Base-by-base conservation (phyloP, 2,797 vertebrate species). In the Macropus fuliginosus region DNA sequence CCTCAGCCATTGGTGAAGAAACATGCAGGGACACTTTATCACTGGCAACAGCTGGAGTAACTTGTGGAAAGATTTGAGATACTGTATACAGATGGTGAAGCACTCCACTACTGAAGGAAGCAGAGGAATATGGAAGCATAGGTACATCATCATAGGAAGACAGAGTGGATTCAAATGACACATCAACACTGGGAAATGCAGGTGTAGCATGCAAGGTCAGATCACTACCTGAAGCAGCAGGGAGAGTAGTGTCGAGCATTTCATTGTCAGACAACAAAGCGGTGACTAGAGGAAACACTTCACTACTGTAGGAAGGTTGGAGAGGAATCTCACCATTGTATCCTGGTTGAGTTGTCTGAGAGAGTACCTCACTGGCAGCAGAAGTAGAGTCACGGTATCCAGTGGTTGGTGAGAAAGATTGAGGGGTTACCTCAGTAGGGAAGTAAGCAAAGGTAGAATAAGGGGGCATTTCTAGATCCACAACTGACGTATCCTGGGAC, bases 291-390 rank as follows among this genome's bases (percentile, higher is more conserved):
- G 98, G 98, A 98, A 98, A 98, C 98, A 98, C 98, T 98, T 98
- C 99, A 99, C 99, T 99, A 99, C 98, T 98, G 99, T 98, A 98
- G 98, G 98, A 98, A 98, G 98, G 98, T 98, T 98, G 98, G 98
- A 98, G 97, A 98, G 98, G 98, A 97, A 98, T 98, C 99, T 99
- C 99, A 99, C 99, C 99, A 98, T 99, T 99, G 97, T 99, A 99
- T 92, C 99, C 95, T 5, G 99, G 98, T 91, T 99, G 98, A 94
- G 99, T 99, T 98, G 99, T 99, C 99, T 99, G 99, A 98, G 98
- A 98, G 97, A 99, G 98, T 98, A 99, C 98, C 94, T 98, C 97
- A 98, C 96, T 98, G 98, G 98, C 98, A 97, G 98, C 97, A 97
- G 99, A 98, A 97, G 98, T 98, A 97, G 98, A 98, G 95, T 97